Base-by-base conservation (phyloP, 1,140 invertebrate genomes). In the Atta cephalotes region DNA sequence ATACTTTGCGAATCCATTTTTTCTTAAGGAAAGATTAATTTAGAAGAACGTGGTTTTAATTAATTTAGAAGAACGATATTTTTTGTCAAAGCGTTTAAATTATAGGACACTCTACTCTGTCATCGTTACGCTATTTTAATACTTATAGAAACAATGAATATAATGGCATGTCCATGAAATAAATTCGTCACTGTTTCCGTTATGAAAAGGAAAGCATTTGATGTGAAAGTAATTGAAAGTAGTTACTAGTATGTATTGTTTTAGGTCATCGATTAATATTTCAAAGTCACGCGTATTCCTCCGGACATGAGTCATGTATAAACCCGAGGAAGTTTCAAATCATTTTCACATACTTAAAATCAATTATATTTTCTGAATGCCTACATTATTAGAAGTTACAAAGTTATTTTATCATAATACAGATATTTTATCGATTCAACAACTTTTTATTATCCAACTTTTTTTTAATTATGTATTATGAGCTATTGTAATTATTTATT, bases 151-250 rank as follows among this genome's bases (percentile, higher is more conserved):
- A 71, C 14, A 72, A 16, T 60, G 66, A 56, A 16, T 39, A 58
- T 39, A 70, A 39, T 62, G 25, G 25, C 39, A 58, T 25, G 18
- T 51, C 60, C 28, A 53, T 79, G 60, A 62, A 45, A 14, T 35
- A 60, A 45, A 53, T 49, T 45, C 25, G n/a, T 60, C 66, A 82
- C 60, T 82, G 79, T 81, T 60, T 81, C 35, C 53, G 10, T 25
- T 74, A 31, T 82, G 80, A 72, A 82, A 82, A 82, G 68, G 53
- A 74, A 82, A 82, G 70, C 79, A 51, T 39, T 21, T 60, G 35
- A 74, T n/a, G 80, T 82, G 80, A 82, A 82, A 82, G 68, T 82
- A 82, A 82, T 82, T 82, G 80, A 82, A 74, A 82, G 68, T 82
- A 82, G 3, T 72, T 45, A 18, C 53, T 60, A 7, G 77, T 45